Base-by-base conservation (phyloP, 1,140 invertebrate species). In the Drosophila albomicans region DNA sequence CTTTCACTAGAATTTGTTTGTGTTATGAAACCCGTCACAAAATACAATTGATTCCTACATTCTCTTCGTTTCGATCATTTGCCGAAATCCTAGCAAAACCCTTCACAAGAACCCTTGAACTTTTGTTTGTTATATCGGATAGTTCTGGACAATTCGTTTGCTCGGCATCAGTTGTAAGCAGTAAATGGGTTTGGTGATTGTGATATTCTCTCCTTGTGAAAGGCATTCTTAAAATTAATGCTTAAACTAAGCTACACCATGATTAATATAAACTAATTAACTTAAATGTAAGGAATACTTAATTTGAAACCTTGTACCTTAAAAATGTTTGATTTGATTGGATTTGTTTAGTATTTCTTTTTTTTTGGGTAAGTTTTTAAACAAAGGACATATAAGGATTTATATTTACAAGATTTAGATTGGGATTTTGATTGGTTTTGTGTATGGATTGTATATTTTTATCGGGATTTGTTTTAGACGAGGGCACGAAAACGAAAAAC, bases 371-470 rank as follows among this genome's bases (percentile, higher is more conserved):
- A 65, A 52, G 51, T 72, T 77, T 25, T 81, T 58, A 54, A 88
- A 91, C 90, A 91, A 85, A 91, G 90, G 90, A 91, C 86, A 87
- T 88, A 75, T 87, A 91, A 70, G 88, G 80, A 79, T 77, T 77
- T 69, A 68, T 88, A 88, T 90, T 74, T 91, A 91, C 88, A 91
- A 85, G 78, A 72, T 79, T 75, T 64, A 72, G 38, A 68, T 67
- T 78, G 69, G 84, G 84, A 88, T 62, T 63, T 58, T 70, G 62
- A 61, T 48, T 46, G 59, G 32, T 65, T 46, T 64, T 79, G 62
- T 75, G 66, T 76, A 62, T 70, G 76, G 65, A 64, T 41, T 69
- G 51, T 67, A 64, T 72, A 78, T 75, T 49, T 54, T 73, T 74
- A 70, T 71, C 7, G 63, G 86, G 86, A 80, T 74, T 84, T 88